Evolutionary conservation across 1,140 invertebrate species (phyloP), one percentile per base, ranked within the genome.

Genomic region (Potamilus streckersoni): DNA sequence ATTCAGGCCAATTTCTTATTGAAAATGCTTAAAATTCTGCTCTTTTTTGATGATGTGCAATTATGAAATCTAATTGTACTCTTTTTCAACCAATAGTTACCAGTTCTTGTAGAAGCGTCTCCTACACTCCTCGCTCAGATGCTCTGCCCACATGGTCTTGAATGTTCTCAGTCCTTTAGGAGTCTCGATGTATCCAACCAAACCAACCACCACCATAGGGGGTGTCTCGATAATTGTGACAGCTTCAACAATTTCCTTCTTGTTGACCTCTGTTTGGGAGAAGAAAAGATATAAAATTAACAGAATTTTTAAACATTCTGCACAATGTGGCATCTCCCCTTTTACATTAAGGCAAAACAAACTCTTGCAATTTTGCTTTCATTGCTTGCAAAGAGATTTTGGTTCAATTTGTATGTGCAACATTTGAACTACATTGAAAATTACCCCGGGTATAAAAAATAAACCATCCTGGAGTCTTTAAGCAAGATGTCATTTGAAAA

Each of bases 41-140:
- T 23, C n/a, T 0, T 23, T 66, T 5, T 20, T 23, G n/a, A 19
- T 20, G 27, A 6, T 27, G 23, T 56, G 23, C 58, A 15, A 58
- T 91, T 91, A 49, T 49, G 38, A 49, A 49, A 49, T 49, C 38
- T 49, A 49, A 4, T 49, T 49, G 38, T 49, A 49, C 5, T 6
- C 6, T 1, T 49, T 4, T 49, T 49, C 38, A 6, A 8, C 38
- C 11, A 49, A 49, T 49, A 49, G 38, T 92, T 93, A 99, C 98
- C 98, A 99, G 92, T 99, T 99, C 93, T 99, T 99, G 93, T 99
- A 99, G 92, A 99, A 99, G 83, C 98, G 93, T 88, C 98, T 94
- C 83, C 96, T 94, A 90, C 97, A 99, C 88, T 99, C 98, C 91
- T 99, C 98, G 61, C 96, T 96, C 84, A 99, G 92, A 93, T 99